Percentiles rank a stretch among this genome's conserved stretches.
These are phyloP conservation scores for Orchesellides sinensis DNA, from an alignment of 2,888 invertebrate species.

Conservation along the genomic window DNA sequence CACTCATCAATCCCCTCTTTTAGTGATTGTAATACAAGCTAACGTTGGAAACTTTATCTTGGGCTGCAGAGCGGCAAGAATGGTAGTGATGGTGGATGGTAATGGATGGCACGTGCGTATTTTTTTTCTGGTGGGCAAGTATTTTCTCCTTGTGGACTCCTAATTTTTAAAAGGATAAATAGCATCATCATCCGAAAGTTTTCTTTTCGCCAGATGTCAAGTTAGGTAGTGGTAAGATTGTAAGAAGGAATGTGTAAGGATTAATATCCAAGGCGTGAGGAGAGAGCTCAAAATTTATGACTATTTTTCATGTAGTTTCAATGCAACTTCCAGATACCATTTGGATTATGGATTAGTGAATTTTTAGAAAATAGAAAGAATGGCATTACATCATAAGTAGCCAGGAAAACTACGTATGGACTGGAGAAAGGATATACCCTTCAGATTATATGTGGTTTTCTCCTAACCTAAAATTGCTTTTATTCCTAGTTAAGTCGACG, in stretches of 20 bases:
- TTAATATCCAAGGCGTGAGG: conserved; percentile 35
- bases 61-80: neutral
- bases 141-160: neutral
- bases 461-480: no score
- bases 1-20: conserved; percentile 18
- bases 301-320: conserved; percentile 33
- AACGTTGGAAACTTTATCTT: neutral
- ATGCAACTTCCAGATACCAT: conserved; percentile 4
- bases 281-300: conserved; percentile 22
- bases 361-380: no score
- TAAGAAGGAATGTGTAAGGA: no score
- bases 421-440: no score
- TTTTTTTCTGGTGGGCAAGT: neutral
- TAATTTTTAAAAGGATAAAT: neutral
- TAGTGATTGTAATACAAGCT: neutral
- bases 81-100: conserved; percentile 8
- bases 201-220: conserved; percentile 9
- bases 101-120: conserved; percentile 58
- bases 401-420: no score
- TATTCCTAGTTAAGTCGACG: no score
- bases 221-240: conserved; percentile 6
- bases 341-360: conserved; percentile 12
- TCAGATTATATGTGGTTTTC: no score
- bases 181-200: no score
- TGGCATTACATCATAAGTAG: no score